These are phyloP conservation scores for Elysia crispata DNA, from an alignment of 2,888 invertebrate species.

Conservation along the genomic window DNA sequence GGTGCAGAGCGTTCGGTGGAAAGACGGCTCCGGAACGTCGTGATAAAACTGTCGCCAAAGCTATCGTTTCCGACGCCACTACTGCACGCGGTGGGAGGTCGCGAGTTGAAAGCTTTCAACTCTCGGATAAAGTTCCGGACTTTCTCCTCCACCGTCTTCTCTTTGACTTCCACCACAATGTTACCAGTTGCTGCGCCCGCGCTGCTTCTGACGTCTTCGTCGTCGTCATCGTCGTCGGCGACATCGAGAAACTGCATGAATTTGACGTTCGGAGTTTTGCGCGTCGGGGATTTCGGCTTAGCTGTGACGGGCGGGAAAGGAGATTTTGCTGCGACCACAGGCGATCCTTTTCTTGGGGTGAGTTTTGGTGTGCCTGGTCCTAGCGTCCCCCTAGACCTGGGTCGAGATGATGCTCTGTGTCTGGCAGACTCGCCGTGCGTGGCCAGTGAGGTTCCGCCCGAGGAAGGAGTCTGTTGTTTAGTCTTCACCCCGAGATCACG, in stretches of 20 bases:
- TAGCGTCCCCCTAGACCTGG: not conserved
- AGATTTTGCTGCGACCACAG: not conserved
- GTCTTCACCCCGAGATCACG: not conserved
- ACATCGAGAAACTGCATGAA: not conserved
- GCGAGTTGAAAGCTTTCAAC: slow-evolving; percentile 46
- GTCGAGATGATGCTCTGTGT: not conserved
- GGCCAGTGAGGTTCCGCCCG: not conserved
- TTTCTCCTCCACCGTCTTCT: slow-evolving; percentile 41
- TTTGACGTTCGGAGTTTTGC: not conserved
- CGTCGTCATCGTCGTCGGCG: not conserved
- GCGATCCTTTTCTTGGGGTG: not conserved
- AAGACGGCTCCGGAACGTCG: not conserved
- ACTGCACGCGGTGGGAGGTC: not conserved
- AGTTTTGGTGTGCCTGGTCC: no score
- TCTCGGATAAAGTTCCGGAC: slow-evolving; percentile 49
- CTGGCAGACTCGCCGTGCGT: not conserved
- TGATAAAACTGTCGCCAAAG: not conserved
- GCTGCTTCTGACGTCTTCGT: not conserved
- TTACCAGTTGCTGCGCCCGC: not conserved
- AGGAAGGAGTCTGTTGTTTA: not conserved
- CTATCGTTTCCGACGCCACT: not conserved
- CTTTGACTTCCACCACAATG: slow-evolving; percentile 20
- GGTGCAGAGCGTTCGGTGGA: slow-evolving; percentile 4
- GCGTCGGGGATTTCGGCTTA: not conserved
- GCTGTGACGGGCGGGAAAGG: not conserved